phyloP scores from a whole-genome alignment of 2,797 vertebrate species.

The Anabacerthia variegaticeps region DNA sequence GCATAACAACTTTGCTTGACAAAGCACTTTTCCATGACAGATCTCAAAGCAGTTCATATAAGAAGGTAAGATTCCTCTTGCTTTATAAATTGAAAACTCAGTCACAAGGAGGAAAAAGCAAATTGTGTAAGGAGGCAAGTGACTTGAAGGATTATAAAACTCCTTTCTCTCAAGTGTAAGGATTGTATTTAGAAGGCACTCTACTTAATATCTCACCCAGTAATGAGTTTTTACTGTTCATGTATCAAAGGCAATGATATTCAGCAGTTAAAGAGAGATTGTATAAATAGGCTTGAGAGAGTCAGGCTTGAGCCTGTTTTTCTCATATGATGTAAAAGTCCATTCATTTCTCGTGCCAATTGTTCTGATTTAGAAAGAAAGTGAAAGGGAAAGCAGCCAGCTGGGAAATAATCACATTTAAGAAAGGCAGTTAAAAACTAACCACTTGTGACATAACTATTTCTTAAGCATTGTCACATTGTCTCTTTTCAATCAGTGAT shows the following conservation, averaged over 20 bases:
- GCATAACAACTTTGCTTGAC: not conserved
- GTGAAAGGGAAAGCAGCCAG: not conserved
- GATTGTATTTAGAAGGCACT: not conserved
- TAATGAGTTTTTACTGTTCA: conserved; percentile 26
- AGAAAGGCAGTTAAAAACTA: not conserved
- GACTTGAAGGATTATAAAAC: not conserved
- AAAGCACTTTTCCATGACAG: not conserved
- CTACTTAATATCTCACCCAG: not conserved
- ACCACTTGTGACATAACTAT: not conserved
- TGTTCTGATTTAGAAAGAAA: conserved; percentile 1
- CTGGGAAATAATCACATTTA: not conserved
- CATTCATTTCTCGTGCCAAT: not conserved
- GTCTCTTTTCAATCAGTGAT: not conserved
- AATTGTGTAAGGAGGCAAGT: not conserved
- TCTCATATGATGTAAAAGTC: not conserved
- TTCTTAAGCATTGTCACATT: not conserved
- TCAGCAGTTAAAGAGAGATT: not conserved
- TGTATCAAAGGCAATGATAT: not conserved
- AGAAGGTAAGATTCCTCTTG: not conserved
- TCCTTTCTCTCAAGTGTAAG: not conserved
- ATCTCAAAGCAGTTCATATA: not conserved
- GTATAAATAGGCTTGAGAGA: not conserved
- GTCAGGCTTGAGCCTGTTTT: not conserved
- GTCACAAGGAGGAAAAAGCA: not conserved
- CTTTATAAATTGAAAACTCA: not conserved